These are phyloP conservation scores for Danaus melanippus DNA, from an alignment of 1,140 invertebrate genomes.

Conservation along the genomic window DNA sequence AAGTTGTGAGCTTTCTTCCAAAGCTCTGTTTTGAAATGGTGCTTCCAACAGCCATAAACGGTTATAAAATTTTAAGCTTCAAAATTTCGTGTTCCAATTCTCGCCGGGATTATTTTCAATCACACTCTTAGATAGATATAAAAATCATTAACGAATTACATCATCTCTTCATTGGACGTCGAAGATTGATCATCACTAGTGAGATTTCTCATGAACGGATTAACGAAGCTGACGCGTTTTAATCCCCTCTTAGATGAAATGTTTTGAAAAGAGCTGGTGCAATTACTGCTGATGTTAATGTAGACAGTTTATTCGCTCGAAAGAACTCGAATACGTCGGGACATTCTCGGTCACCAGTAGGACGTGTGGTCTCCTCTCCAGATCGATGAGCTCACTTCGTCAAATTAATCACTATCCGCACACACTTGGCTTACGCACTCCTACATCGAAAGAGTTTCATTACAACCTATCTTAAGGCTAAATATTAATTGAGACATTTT, in stretches of 20 bases:
- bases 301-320: constrained; percentile 23
- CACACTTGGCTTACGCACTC: constrained; percentile 63
- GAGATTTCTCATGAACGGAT: constrained; percentile 47
- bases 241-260: constrained; percentile 59
- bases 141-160: constrained; percentile 23
- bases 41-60: constrained; percentile 11
- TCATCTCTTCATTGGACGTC: constrained; percentile 22
- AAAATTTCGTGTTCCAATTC: constrained; percentile 16
- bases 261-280: constrained; percentile 40
- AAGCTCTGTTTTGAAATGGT: constrained; percentile 12
- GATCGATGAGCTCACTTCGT: constrained; percentile 51
- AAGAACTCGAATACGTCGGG: constrained; percentile 22
- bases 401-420: constrained; percentile 54
- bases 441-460: constrained; percentile 55
- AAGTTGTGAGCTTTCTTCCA: constrained; percentile 17
- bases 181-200: constrained; percentile 31
- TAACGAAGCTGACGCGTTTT: constrained; percentile 49
- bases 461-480: constrained; percentile 63
- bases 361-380: constrained; percentile 37
- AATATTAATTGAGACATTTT: constrained; percentile 68
- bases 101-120: constrained; percentile 18
- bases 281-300: constrained; percentile 52
- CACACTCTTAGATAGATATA: constrained; percentile 15
- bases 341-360: constrained; percentile 12
- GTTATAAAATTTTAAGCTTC: constrained; percentile 11